A percentile compares a stretch with the other conserved stretches of the same genome.
phyloP scores from a whole-genome alignment of 92 coral and sea anemone genomes.

The Muricea muricata region DNA sequence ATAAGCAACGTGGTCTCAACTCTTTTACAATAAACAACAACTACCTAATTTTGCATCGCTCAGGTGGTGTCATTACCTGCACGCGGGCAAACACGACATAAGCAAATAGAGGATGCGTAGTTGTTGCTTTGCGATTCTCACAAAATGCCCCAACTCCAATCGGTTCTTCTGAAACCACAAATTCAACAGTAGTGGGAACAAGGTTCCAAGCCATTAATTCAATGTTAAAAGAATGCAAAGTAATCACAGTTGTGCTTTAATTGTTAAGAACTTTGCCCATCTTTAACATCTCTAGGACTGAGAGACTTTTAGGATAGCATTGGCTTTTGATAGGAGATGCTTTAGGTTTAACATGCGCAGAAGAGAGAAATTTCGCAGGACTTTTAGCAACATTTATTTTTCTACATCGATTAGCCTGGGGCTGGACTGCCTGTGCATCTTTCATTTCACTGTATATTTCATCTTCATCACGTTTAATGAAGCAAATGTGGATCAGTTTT shows the following conservation, averaged over 20 bases:
- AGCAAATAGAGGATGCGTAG: not conserved
- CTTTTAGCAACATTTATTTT: too few species aligned
- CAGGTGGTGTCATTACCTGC: too few species aligned
- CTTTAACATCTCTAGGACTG: slow-evolving; percentile 13
- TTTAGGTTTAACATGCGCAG: too few species aligned
- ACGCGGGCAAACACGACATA: too few species aligned
- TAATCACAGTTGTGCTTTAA: not conserved
- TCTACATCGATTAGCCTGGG: too few species aligned
- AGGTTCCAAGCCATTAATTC: not conserved
- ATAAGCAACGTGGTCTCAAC: too few species aligned
- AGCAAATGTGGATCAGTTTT: slow-evolving; percentile 15
- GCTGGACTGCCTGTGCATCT: not conserved
- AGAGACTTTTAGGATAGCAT: slow-evolving; percentile 22
- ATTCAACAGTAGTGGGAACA: slow-evolving; percentile 29
- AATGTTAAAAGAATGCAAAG: not conserved
- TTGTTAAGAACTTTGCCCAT: not conserved
- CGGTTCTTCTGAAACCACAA: not conserved
- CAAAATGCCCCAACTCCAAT: slow-evolving; percentile 22
- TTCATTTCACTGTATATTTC: not conserved
- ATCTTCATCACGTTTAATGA: slow-evolving; percentile 5
- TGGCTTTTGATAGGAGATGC: not conserved
- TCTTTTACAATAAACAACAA: too few species aligned
- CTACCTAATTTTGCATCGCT: too few species aligned
- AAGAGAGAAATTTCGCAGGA: not conserved
- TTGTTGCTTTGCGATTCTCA: not conserved